These are phyloP conservation scores for Schrankia costaestrigalis DNA, from an alignment of 2,888 invertebrate genomes.

Conservation along the genomic window DNA sequence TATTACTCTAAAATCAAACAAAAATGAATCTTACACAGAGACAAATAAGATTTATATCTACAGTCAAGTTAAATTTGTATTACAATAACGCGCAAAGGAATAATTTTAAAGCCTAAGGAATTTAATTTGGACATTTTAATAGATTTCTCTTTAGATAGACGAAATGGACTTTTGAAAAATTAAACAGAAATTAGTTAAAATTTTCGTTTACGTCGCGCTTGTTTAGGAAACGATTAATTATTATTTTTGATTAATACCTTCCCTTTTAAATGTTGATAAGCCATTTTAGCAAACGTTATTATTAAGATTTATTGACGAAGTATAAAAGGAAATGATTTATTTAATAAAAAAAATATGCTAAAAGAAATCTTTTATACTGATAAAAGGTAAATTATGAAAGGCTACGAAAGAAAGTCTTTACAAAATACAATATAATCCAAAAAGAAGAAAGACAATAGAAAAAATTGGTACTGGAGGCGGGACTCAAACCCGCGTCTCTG, in stretches of 20 bases:
- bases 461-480: no score
- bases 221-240: conserved; percentile 10
- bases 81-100: conserved; percentile 45
- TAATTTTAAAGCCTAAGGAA: conserved; percentile 47
- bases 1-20: conserved; percentile 20
- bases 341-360: no score
- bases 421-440: no score
- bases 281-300: no score
- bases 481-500: no score
- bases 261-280: no score
- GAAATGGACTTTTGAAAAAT: conserved; percentile 29
- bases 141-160: conserved; percentile 34
- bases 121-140: conserved; percentile 45
- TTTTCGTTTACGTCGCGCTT: conserved; percentile 14
- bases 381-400: no score
- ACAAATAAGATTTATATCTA: conserved; percentile 14
- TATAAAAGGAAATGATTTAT: no score
- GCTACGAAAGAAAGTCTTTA: no score
- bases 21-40: conserved; percentile 19
- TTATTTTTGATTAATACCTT: conserved; percentile 6
- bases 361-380: no score
- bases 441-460: no score
- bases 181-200: conserved; percentile 12
- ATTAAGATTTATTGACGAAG: no score
- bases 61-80: conserved; percentile 11